A percentile compares a stretch with the other conserved stretches of the same genome.
Evolutionary conservation across 2,113 vertebrate species (phyloP).

Genomic region (Sturnira hondurensis): DNA sequence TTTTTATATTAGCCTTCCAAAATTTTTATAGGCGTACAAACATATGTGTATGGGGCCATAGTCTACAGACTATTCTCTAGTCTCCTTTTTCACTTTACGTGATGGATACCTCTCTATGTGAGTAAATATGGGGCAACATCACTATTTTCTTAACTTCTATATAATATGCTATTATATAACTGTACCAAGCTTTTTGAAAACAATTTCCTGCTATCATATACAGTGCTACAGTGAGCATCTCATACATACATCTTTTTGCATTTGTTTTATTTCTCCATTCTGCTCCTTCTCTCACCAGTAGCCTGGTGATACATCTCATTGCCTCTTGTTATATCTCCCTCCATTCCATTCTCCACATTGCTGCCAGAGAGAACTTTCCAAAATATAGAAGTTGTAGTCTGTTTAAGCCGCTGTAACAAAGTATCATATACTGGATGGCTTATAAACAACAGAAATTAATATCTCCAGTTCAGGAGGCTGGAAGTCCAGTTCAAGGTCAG

Average conservation of each 20-base stretch:
- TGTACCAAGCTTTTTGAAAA: not conserved
- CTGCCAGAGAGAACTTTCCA: not conserved
- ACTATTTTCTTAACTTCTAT: not conserved
- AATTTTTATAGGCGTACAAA: not conserved
- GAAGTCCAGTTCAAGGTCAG: too few species aligned
- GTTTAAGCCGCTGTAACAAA: not conserved
- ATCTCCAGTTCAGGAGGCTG: not conserved
- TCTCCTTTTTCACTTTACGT: not conserved
- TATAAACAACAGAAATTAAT: not conserved
- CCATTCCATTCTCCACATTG: too few species aligned
- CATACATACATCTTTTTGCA: not conserved
- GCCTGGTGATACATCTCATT: not conserved
- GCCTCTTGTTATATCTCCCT: not conserved
- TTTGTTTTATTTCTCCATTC: not conserved
- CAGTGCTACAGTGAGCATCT: not conserved
- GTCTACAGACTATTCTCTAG: not conserved
- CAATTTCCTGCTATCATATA: not conserved
- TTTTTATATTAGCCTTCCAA: not conserved
- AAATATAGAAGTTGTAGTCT: not conserved
- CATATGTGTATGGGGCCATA: rapidly evolving
- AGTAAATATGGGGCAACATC: not conserved
- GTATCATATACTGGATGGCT: not conserved
- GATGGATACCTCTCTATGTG: not conserved
- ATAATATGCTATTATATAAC: not conserved
- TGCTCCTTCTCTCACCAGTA: not conserved